Percentiles rank a stretch among this genome's conserved stretches.
Evolutionary conservation across 2,888 invertebrate genomes (phyloP).

Genomic region (Zygaena filipendulae): DNA sequence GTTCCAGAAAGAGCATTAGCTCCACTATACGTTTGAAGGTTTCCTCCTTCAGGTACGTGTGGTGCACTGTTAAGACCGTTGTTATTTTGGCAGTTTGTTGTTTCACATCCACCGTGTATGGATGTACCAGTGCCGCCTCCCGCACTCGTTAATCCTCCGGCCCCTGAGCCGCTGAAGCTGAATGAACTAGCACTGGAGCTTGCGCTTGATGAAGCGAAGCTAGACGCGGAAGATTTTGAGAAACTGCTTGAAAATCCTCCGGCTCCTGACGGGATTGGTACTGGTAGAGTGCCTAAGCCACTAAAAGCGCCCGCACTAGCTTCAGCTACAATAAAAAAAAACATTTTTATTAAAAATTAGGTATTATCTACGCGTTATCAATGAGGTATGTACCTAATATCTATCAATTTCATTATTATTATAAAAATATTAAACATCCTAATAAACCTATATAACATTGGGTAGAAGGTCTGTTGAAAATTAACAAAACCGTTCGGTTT

Average conservation of each 20-base stretch:
- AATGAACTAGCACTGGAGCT: slow-evolving; percentile 51
- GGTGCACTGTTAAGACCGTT: too few relatives aligned
- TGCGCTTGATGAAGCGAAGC: slow-evolving; percentile 48
- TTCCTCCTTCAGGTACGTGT: too few relatives aligned
- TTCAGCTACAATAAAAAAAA: slow-evolving; percentile 29
- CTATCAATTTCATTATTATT: too few relatives aligned
- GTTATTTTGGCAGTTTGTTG: too few relatives aligned
- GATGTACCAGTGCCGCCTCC: slow-evolving; percentile 9
- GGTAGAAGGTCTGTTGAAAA: too few relatives aligned
- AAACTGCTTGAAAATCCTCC: slow-evolving; percentile 56
- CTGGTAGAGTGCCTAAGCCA: slow-evolving; percentile 26
- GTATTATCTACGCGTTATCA: too few relatives aligned
- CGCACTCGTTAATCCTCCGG: slow-evolving; percentile 16
- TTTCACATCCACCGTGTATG: slow-evolving; percentile 8
- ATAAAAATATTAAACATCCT: too few relatives aligned
- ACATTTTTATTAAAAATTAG: background rate
- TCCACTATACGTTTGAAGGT: slow-evolving; percentile 14
- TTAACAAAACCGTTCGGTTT: too few relatives aligned
- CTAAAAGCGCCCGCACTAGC: slow-evolving; percentile 35
- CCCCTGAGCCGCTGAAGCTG: slow-evolving; percentile 32
- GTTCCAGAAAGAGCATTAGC: slow-evolving; percentile 20
- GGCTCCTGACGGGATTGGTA: slow-evolving; percentile 27
- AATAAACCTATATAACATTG: too few relatives aligned
- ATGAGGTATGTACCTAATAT: too few relatives aligned
- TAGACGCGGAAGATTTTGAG: slow-evolving; percentile 49